These are phyloP conservation scores for Brachyrhaphis roseni DNA, from an alignment of 2,797 vertebrate species.

Conservation along the genomic window DNA sequence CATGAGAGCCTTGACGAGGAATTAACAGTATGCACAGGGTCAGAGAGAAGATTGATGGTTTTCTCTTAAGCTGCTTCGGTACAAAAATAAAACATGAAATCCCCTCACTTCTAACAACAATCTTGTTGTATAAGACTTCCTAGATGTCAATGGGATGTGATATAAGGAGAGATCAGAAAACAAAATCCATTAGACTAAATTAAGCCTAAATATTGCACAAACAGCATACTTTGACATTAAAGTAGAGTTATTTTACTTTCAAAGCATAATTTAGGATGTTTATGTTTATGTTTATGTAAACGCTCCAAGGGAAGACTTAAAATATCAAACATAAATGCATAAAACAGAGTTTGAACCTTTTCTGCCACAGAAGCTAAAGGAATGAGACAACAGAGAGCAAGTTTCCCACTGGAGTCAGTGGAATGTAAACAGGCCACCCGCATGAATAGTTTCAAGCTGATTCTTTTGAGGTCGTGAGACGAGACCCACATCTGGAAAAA, in stretches of 20 bases:
- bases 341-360: conserved; percentile 15
- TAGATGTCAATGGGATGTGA: conserved; percentile 41
- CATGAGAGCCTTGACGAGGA: conserved; percentile 51
- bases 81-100: conserved; percentile 56
- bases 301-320: conserved; percentile 39
- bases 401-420: conserved; percentile 59
- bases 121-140: conserved; percentile 45
- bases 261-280: conserved; percentile 41
- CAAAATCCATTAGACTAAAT: conserved; percentile 7
- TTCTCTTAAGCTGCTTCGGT: conserved; percentile 64
- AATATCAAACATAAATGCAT: conserved; percentile 40
- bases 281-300: conserved; percentile 26
- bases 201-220: background rate
- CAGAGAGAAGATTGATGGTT: conserved; percentile 61
- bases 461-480: conserved; percentile 53
- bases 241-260: conserved; percentile 19
- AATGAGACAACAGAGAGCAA: conserved; percentile 37
- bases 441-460: conserved; percentile 28
- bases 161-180: conserved; percentile 15
- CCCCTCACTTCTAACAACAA: conserved; percentile 24
- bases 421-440: conserved; percentile 71
- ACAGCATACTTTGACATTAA: background rate
- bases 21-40: conserved; percentile 51
- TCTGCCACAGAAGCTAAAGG: conserved; percentile 23
- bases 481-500: conserved; percentile 57